Evolutionary conservation across 2,888 invertebrate genomes (phyloP), one percentile per base, ranked within the genome.

Genomic region (Spisula solida): DNA sequence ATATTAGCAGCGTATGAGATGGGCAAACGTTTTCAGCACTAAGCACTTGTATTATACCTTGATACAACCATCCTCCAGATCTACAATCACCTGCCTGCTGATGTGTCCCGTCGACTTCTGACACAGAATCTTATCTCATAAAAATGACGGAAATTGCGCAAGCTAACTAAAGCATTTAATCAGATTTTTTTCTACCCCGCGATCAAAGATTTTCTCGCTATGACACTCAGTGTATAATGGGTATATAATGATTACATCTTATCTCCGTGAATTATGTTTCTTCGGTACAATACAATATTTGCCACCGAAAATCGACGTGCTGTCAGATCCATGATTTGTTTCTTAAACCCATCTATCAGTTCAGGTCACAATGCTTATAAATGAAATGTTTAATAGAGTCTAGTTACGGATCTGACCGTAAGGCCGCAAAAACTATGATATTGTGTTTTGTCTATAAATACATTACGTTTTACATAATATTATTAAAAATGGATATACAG

Each of bases 231-330:
- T 31, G 34, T 31, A 18, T 75, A 75, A 75, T 75, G 34, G 34
- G 12, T 34, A 31, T 34, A 18, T 75, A 75, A 75, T 75, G 34
- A 34, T 75, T 75, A 16, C 31, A 31, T 31, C 75, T 34, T 34
- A 75, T 75, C 75, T 8, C 31, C 12, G 6, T 0, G 18, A 34
- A 34, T 31, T 75, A 75, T 10, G 31, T 18, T 10, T 0, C 18
- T 16, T 75, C 2, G 34, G 31, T 75, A 75, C 75, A 75, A 75
- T 75, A 16, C 31, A 34, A 75, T 75, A 75, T 34, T 75, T 75
- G 16, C 34, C 75, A 75, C 34, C 16, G 16, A 75, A 1, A 31
- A 31, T 75, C 34, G 75, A 75, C 34, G 31, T 31, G 75, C 75
- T 75, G 75, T 75, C 75, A 75, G 31, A 31, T 34, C 29, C 18